Percentiles rank a stretch among this genome's conserved stretches.
These are phyloP conservation scores for Plagodis pulveraria DNA, from an alignment of 2,888 invertebrate species.

Conservation along the genomic window DNA sequence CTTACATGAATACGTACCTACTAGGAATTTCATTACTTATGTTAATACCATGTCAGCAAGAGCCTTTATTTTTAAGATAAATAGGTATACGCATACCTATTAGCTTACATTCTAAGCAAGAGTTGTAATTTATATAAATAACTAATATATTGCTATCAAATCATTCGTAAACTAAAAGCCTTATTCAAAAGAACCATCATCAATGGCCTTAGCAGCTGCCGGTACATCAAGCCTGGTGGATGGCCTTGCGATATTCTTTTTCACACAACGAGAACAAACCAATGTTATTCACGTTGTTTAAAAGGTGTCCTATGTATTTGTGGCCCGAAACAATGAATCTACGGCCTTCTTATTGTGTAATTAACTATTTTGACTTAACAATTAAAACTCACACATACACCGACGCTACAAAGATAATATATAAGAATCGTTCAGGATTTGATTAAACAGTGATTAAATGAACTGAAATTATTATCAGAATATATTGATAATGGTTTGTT, in stretches of 20 bases:
- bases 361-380: constrained; percentile 59
- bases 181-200: constrained; percentile 14
- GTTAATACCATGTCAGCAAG: too few relatives aligned
- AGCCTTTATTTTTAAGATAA: too few relatives aligned
- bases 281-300: constrained; percentile 50
- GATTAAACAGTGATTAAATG: constrained; percentile 12
- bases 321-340: constrained; percentile 70
- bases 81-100: too few relatives aligned
- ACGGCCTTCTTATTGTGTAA: constrained; percentile 70
- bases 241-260: constrained; percentile 52
- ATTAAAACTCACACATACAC: constrained; percentile 57
- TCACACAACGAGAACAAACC: constrained; percentile 51
- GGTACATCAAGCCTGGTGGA: constrained; percentile 20
- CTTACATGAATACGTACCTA: too few relatives aligned
- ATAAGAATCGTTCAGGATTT: not conserved
- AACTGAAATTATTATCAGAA: constrained; percentile 2
- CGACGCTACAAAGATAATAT: not conserved
- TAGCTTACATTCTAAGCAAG: too few relatives aligned
- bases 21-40: too few relatives aligned
- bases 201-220: constrained; percentile 21
- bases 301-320: constrained; percentile 48
- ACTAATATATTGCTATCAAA: too few relatives aligned
- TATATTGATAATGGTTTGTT: constrained; percentile 11
- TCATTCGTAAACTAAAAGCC: constrained; percentile 1
- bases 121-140: too few relatives aligned